phyloP scores from a whole-genome alignment of 2,113 vertebrate species.

The Colinus virginianus region DNA sequence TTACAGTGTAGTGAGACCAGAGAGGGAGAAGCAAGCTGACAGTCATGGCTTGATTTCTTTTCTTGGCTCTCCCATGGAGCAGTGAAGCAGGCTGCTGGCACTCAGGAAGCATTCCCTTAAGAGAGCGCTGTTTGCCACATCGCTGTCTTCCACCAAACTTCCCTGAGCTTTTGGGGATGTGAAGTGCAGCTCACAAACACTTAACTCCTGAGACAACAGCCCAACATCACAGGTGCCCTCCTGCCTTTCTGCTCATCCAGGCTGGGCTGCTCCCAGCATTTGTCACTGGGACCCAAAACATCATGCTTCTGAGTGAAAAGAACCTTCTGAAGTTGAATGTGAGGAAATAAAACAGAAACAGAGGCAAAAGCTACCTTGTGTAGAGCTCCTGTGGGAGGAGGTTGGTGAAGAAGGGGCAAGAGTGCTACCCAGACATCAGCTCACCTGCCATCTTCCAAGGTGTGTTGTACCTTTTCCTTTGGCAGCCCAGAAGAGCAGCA shows the following conservation, averaged over 20 bases:
- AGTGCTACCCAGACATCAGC: background rate
- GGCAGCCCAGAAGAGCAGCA: background rate
- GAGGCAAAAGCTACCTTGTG: background rate
- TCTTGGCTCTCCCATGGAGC: background rate
- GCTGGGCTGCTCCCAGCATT: background rate
- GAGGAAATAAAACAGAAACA: background rate
- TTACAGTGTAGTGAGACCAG: background rate
- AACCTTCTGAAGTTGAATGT: background rate
- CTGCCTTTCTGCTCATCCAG: background rate
- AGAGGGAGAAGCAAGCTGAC: background rate
- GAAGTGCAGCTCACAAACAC: background rate
- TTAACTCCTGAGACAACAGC: background rate
- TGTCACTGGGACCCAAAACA: background rate
- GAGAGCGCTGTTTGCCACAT: background rate
- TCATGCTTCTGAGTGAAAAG: background rate
- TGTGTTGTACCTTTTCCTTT: background rate
- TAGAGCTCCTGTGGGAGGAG: background rate
- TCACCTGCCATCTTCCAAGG: background rate
- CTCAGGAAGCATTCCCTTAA: background rate
- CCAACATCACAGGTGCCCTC: background rate
- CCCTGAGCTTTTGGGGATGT: background rate
- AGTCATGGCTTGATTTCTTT: rapidly evolving
- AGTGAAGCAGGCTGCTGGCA: background rate
- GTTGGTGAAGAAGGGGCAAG: background rate
- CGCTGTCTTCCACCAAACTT: background rate